Evolutionary conservation across 2,797 vertebrate genomes (phyloP).

Genomic region (Bradypus variegatus): DNA sequence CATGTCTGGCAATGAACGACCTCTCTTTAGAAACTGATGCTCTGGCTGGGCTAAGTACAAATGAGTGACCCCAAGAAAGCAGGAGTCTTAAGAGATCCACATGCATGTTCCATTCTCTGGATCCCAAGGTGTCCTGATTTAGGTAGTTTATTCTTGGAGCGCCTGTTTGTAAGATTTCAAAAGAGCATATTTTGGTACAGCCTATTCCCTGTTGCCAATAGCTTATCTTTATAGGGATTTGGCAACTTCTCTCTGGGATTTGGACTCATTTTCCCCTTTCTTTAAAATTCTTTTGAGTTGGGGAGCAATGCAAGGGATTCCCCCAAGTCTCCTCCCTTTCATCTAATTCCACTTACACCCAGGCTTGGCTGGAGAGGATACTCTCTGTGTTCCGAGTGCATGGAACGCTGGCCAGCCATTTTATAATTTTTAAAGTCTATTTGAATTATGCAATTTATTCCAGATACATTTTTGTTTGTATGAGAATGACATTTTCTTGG

Average conservation of each 20-base stretch:
- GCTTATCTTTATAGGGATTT: background rate
- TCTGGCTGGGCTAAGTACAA: background rate
- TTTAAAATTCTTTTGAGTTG: background rate
- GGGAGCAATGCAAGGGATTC: background rate
- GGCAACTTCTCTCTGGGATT: background rate
- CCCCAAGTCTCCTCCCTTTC: background rate
- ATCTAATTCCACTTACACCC: background rate
- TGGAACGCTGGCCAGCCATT: background rate
- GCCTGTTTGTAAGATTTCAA: background rate
- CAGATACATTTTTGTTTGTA: background rate
- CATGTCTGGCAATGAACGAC: background rate
- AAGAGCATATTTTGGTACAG: background rate
- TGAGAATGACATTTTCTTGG: background rate
- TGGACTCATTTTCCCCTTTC: background rate
- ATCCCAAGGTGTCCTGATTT: background rate
- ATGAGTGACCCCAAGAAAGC: background rate
- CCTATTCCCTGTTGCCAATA: background rate
- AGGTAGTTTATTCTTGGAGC: background rate
- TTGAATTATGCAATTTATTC: background rate
- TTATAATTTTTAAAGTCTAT: background rate
- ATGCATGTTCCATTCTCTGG: background rate
- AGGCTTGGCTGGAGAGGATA: background rate
- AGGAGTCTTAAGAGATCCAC: background rate
- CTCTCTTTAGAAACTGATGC: background rate
- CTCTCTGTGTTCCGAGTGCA: background rate